phyloP scores from a whole-genome alignment of 2,113 vertebrate genomes.

The Crotalus helleri region DNA sequence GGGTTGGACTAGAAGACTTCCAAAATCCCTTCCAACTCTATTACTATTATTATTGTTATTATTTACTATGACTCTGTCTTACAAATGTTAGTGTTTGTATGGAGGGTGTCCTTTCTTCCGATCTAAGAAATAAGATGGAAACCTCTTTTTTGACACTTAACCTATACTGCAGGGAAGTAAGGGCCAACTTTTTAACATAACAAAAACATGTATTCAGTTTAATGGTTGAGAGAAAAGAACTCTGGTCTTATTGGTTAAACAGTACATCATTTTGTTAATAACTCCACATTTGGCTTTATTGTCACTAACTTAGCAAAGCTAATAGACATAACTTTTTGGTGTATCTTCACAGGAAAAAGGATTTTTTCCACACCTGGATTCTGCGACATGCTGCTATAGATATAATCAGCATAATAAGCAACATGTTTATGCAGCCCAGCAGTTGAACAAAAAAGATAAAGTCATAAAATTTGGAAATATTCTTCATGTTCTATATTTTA shows the following conservation, averaged over 20 bases:
- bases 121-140: background rate
- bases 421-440: background rate
- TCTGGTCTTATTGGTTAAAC: background rate
- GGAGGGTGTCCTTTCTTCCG: background rate
- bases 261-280: background rate
- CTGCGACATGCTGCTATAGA: background rate
- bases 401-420: background rate
- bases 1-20: too few relatives aligned
- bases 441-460: background rate
- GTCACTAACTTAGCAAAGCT: background rate
- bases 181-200: background rate
- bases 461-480: background rate
- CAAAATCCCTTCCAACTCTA: too few relatives aligned
- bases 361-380: background rate
- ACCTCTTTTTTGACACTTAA: background rate
- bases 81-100: background rate
- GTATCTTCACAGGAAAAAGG: background rate
- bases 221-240: background rate
- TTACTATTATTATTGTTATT: too few relatives aligned
- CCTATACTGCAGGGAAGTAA: background rate
- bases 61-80: background rate
- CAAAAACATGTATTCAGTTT: background rate
- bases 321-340: background rate
- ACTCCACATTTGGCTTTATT: background rate
- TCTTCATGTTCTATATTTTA: background rate